Conservation (phyloP, 2,113 vertebrate species). For the Phalacrocorax pelagicus region DNA sequence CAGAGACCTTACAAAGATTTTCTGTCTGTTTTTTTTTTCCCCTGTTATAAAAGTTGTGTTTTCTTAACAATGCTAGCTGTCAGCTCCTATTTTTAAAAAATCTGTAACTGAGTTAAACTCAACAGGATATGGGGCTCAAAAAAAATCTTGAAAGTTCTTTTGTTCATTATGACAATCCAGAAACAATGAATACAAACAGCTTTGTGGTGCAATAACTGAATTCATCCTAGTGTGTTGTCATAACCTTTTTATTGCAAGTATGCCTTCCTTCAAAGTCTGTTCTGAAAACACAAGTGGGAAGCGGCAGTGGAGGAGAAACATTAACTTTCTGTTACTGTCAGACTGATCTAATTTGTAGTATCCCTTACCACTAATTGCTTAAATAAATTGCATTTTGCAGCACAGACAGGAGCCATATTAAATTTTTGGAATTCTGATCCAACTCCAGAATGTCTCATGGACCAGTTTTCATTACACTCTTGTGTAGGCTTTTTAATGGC, state of each 20-base stretch:
- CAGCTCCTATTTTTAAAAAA: neutral
- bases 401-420: conserved; percentile 28
- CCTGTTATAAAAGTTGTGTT: neutral
- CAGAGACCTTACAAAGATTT: neutral
- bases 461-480: neutral
- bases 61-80: neutral
- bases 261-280: neutral
- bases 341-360: conserved; percentile 20
- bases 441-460: neutral
- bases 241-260: neutral
- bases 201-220: neutral
- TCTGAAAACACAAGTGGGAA: neutral
- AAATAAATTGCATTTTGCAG: conserved; percentile 45
- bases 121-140: neutral
- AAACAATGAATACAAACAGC: neutral
- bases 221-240: neutral
- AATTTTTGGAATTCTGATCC: conserved; percentile 44
- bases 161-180: neutral
- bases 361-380: conserved; percentile 34
- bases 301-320: neutral
- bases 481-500: conserved; percentile 3
- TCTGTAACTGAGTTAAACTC: neutral
- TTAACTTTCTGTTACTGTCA: conserved; percentile 10
- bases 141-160: neutral
- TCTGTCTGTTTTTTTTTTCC: neutral